Base-by-base conservation (phyloP, 2,797 vertebrate species). In the Pterois miles region DNA sequence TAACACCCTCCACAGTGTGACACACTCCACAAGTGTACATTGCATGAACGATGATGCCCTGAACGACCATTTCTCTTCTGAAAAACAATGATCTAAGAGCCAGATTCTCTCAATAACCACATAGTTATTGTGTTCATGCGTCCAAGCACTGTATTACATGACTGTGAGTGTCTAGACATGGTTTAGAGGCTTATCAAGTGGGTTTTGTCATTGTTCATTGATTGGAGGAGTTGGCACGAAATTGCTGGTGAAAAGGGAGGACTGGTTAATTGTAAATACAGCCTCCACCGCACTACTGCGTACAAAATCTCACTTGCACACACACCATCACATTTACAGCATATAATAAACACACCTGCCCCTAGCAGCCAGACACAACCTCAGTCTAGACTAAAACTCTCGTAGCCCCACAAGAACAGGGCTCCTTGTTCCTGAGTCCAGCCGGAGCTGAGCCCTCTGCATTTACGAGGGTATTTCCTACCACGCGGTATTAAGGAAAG, bases 371-470 rank as follows among this genome's bases (percentile, higher is more conserved):
- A 86, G 83, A 87, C 82, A 62, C 82, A 76, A 60, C 74, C 56
- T 56, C 76, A 38, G 91, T 91, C 91, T 90, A 91, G 91, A 91
- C 89, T 65, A 53, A 80, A 84, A 75, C 86, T 82, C 72, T 81
- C 80, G 67, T 80, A 57, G 27, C 59, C 60, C 27, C 48, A 77
- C 71, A 81, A 90, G 73, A 88, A 92, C 86, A 85, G 82, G 78
- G 67, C 79, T 76, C 80, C 80, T 86, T 90, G 87, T 90, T 84
- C 71, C 33, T 33, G 76, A 14, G 57, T 77, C 77, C 82, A 84
- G 82, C 76, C 81, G 29, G 53, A 68, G 74, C 72, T 69, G 67
- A 83, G 68, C 75, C 83, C 71, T 88, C 46, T 80, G 83, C 84
- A 63, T 88, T 92, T 90, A 88, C 46, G 76, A 83, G 83, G 74